Conservation (phyloP, 2,888 invertebrate species). For the Phoronis australis region DNA sequence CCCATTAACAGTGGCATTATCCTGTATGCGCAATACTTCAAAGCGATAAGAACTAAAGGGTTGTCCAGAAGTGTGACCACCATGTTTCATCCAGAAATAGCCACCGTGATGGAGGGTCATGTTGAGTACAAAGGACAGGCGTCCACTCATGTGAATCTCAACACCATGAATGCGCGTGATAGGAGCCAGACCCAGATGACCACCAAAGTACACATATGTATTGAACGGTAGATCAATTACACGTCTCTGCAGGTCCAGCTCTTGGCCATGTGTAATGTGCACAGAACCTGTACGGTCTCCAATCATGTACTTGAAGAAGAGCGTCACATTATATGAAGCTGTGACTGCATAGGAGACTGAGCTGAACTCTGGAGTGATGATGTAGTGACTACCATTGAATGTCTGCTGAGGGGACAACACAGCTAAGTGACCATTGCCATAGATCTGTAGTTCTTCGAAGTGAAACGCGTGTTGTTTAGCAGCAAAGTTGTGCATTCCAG, state of each 20-base stretch:
- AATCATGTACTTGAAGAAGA: conserved; percentile 39
- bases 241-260: conserved; percentile 23
- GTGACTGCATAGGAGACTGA: neutral
- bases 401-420: conserved; percentile 21
- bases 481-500: conserved; percentile 27
- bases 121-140: conserved; percentile 27
- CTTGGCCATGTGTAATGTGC: conserved; percentile 24
- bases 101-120: conserved; percentile 32
- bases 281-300: conserved; percentile 34
- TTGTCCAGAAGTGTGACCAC: conserved; percentile 22
- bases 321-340: conserved; percentile 17
- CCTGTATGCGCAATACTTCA: conserved; percentile 25
- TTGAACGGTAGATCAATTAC: conserved; percentile 36
- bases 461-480: conserved; percentile 16
- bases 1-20: conserved; percentile 24
- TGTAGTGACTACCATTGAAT: conserved; percentile 8
- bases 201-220: conserved; percentile 26
- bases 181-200: conserved; percentile 28
- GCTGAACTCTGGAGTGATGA: conserved; percentile 4
- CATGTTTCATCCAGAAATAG: conserved; percentile 32
- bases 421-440: conserved; percentile 32
- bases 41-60: conserved; percentile 23
- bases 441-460: conserved; percentile 36
- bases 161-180: conserved; percentile 33
- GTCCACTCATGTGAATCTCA: conserved; percentile 29